Evolutionary conservation across 2,113 vertebrate species (phyloP), one percentile per base, ranked within the genome.

Genomic region (Thalassarche chlororhynchos): DNA sequence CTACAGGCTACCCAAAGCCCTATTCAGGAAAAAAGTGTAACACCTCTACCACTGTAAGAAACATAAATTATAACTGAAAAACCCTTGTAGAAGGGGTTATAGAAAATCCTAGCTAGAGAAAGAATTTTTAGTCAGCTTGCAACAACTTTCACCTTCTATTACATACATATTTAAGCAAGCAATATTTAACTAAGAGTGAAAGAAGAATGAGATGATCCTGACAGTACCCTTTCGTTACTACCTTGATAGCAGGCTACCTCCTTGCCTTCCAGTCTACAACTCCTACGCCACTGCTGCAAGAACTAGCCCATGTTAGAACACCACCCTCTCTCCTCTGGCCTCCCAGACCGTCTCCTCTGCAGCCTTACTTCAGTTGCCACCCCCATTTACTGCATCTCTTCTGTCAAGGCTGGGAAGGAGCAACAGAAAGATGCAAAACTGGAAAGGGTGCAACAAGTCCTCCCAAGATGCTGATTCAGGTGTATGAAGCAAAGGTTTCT

Each of bases 191-290:
- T 57, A 65, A 65, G 18, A 2, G 36, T 15, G 29, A 69, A 65
- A 4, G 7, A 66, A 58, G 55, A 87, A 49, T 11, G 10, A 40
- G 31, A 65, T 19, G 17, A 84, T 31, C 38, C 21, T 54, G 25
- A 57, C 13, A 47, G 16, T 8, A 74, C 10, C 49, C 62, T 24
- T 31, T 23, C 0, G 0, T 16, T 31, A 40, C 25, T 55, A 58
- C 24, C 64, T 0, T 8, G 15, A 40, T 3, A 62, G 23, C 31
- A 84, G 16, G 34, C 24, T 57, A 52, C 17, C 31, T 72, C 24
- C 36, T 47, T 46, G 17, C 15, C 40, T 15, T 54, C 54, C 32
- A 29, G 54, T 4, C 66, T 42, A 21, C 23, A 29, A 24, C 24
- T 55, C 36, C 49, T 17, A 24, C 0, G 0, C 12, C 17, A 5